Evolutionary conservation across 1,140 invertebrate species (phyloP).

Genomic region (Penaeus japonicus): DNA sequence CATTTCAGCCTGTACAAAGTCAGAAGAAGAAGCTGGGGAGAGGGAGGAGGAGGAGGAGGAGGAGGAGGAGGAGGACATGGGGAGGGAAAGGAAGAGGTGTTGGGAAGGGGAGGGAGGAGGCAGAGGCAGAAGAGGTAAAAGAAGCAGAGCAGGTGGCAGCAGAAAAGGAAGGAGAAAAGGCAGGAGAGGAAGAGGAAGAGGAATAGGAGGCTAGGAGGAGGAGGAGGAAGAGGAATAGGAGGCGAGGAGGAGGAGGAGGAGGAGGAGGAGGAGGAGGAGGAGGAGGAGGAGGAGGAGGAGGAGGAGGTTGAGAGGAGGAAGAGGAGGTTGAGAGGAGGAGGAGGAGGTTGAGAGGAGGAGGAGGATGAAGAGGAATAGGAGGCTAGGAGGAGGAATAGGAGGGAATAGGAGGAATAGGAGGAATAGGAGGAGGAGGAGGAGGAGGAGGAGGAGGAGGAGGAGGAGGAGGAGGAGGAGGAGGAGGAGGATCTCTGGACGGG

Average conservation of each 20-base stretch:
- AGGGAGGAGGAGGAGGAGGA: background rate
- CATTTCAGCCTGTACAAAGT: background rate
- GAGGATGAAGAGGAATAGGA: no score
- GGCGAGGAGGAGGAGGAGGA: background rate
- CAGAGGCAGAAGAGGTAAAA: background rate
- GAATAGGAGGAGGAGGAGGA: no score
- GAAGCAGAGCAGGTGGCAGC: background rate
- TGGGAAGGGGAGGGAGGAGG: background rate
- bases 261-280: background rate
- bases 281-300: background rate
- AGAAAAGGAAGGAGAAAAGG: background rate
- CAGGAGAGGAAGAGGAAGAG: background rate
- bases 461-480: no score
- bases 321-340: background rate
- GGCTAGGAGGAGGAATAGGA: no score
- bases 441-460: no score
- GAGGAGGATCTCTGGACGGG: no score
- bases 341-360: no score
- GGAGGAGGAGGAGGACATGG: no score
- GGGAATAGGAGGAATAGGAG: no score
- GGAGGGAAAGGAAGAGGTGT: background rate
- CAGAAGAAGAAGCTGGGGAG: background rate
- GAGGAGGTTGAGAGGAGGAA: background rate
- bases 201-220: background rate
- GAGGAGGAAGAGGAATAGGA: background rate